Percentiles rank a stretch among this genome's conserved stretches.
Conservation (phyloP, 2,113 vertebrate species). For the Gracilinanus agilis region DNA sequence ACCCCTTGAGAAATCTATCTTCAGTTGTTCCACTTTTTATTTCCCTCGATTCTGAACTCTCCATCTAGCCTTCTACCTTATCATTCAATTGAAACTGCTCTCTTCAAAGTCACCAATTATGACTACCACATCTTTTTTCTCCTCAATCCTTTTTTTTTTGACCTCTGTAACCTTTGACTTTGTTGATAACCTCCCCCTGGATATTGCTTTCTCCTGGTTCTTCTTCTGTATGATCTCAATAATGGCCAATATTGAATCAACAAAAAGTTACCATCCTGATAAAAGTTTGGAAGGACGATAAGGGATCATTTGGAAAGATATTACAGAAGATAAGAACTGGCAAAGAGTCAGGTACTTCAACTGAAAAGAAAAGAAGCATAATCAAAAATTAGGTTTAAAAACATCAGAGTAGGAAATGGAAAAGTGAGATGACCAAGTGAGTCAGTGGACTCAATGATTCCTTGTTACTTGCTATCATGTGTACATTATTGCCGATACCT, state of each 20-base stretch:
- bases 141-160: neutral
- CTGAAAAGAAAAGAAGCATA: constrained; percentile 32
- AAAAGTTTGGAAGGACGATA: neutral
- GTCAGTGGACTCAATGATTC: neutral
- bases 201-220: neutral
- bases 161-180: neutral
- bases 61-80: too few relatives aligned
- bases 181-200: neutral
- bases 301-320: neutral
- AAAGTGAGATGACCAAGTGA: neutral
- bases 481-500: neutral
- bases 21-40: too few relatives aligned
- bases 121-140: neutral
- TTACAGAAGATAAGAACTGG: constrained; percentile 3
- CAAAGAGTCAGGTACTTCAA: neutral
- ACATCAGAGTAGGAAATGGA: constrained; percentile 21
- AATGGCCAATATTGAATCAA: neutral
- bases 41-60: too few relatives aligned
- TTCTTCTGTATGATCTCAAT: neutral
- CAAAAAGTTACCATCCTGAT: neutral
- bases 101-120: too few relatives aligned
- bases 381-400: constrained; percentile 21
- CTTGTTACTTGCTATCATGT: neutral
- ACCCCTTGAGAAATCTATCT: too few relatives aligned
- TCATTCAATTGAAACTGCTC: too few relatives aligned